phyloP scores from a whole-genome alignment of 2,888 invertebrate species.

The Luperina nickerlii region DNA sequence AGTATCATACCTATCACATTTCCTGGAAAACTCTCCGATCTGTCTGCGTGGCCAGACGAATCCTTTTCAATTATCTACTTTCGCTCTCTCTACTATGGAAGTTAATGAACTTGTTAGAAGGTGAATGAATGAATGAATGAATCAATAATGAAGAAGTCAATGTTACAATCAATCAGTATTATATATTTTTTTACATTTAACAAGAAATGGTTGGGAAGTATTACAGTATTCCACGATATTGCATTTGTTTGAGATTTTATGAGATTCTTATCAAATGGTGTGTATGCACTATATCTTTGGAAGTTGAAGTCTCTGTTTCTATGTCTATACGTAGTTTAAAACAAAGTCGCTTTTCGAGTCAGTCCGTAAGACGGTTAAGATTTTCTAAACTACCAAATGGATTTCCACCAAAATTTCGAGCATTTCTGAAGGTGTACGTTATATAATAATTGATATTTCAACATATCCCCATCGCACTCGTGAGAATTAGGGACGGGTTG shows the following conservation, averaged over 20 bases:
- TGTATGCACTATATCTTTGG: constrained; percentile 38
- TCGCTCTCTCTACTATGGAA: constrained; percentile 2
- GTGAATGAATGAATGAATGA: constrained; percentile 26
- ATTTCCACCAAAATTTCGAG: not conserved
- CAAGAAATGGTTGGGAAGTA: not conserved
- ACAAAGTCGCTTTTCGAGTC: not conserved
- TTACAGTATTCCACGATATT: constrained; percentile 36
- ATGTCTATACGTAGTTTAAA: not conserved
- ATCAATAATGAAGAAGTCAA: constrained; percentile 24
- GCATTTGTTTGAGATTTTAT: constrained; percentile 31
- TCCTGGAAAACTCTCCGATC: not conserved
- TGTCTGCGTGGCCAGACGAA: constrained; percentile 11
- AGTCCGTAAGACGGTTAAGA: not conserved
- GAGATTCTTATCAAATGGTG: constrained; percentile 26
- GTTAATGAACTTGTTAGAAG: constrained; percentile 29
- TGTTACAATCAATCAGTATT: constrained; percentile 25
- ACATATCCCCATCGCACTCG: not conserved
- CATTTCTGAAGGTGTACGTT: not conserved
- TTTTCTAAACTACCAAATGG: not conserved
- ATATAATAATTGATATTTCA: not conserved
- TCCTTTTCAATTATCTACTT: constrained; percentile 15
- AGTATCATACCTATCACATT: constrained; percentile 4
- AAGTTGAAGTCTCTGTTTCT: not conserved
- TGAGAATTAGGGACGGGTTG: no score
- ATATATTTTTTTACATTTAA: constrained; percentile 28